Evolutionary conservation across 1,140 invertebrate genomes (phyloP), one percentile per base, ranked within the genome.

Genomic region (Proales similis): DNA sequence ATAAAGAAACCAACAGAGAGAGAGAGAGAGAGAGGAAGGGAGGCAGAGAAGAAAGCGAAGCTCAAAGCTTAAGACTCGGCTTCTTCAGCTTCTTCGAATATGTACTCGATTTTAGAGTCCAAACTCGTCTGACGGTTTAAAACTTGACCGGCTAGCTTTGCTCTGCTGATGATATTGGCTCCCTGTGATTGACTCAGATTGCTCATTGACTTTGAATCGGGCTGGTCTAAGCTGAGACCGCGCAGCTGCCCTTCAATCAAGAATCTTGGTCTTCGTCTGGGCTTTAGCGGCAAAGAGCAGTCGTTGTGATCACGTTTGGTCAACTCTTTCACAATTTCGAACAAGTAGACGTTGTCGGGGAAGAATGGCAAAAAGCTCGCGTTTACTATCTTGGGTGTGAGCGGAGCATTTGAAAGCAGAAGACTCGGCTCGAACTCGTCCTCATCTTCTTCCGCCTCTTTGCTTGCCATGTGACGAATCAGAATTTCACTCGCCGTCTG

Each of bases 351-450:
- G 7, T 27, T 19, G 9, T 57, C 51, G 19, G 26, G 57, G 69
- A 91, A 90, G 63, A 96, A 86, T 5, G 90, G 91, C 0, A 87
- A 90, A 76, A 92, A 95, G 65, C 88, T 93, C 0, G 89, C 92
- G 69, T 95, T 94, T 5, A 95, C 88, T 17, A 97, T 87, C 78
- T 95, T 95, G 0, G 92, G 91, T 22, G 90, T 93, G 84, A 93
- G 90, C 1, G 91, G 91, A 20, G 87, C 88, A 73, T 95, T 94
- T 66, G 77, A 77, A 7, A 92, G 85, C 22, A 97, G 75, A 14
- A 97, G 78, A 72, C 90, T 94, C 12, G 91, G 90, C 7, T 91
- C 90, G 70, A 93, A 95, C 45, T 87, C 70, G 48, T 69, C 26
- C 14, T 26, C 22, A 33, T 61, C 57, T 61, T 61, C 39, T 32